These are phyloP conservation scores for Muscina levida DNA, from an alignment of 2,888 invertebrate genomes.

Conservation along the genomic window DNA sequence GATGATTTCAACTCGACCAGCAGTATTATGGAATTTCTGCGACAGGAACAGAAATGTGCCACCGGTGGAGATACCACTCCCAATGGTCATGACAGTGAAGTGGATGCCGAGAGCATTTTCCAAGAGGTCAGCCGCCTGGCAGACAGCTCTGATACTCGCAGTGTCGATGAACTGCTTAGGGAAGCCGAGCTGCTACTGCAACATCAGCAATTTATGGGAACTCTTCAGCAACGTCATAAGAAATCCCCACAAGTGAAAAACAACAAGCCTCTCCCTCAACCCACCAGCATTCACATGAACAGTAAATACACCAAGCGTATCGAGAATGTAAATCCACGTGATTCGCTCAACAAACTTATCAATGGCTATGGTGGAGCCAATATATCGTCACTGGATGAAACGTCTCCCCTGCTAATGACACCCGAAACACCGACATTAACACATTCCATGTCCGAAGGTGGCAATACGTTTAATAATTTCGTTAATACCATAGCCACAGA, in stretches of 20 bases:
- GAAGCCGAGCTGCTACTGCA: conserved; percentile 82
- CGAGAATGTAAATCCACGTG: conserved; percentile 55
- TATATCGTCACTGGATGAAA: conserved; percentile 5
- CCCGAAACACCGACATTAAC: conserved; percentile 62
- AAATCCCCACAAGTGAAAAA: neutral
- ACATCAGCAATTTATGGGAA: conserved; percentile 72
- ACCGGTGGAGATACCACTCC: conserved; percentile 58
- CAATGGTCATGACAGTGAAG: conserved; percentile 70
- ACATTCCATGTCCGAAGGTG: conserved; percentile 39
- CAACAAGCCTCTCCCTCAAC: neutral
- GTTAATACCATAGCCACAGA: conserved; percentile 77
- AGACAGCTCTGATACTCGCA: conserved; percentile 80
- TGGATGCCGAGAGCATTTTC: conserved; percentile 85
- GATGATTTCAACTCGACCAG: conserved; percentile 77
- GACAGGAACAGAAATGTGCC: conserved; percentile 77
- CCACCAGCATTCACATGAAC: conserved; percentile 71
- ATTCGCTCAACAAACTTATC: conserved; percentile 28
- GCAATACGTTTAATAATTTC: conserved; percentile 70
- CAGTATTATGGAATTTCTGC: conserved; percentile 79
- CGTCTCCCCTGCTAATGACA: conserved; percentile 16
- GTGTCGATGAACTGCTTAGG: conserved; percentile 83
- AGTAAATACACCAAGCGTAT: conserved; percentile 69
- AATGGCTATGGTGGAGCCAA: conserved; percentile 42
- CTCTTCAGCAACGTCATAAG: conserved; percentile 29
- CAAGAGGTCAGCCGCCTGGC: conserved; percentile 85